phyloP scores from a whole-genome alignment of 2,888 invertebrate genomes.

The Cyrtodaria siliqua region DNA sequence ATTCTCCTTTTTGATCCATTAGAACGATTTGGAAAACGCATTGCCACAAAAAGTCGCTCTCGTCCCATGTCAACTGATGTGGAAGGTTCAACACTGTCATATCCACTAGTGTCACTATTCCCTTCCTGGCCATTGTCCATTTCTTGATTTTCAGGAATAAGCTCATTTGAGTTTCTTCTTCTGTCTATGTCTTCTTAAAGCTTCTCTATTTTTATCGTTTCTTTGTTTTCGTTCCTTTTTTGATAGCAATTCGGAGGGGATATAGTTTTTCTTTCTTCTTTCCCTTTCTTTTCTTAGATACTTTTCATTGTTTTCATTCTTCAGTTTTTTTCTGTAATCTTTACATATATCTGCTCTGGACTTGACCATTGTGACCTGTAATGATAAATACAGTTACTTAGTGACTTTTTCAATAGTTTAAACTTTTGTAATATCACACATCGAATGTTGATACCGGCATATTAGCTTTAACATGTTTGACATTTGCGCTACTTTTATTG shows the following conservation, averaged over 20 bases:
- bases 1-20: constrained; percentile 30
- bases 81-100: constrained; percentile 15
- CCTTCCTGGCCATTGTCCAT: neutral
- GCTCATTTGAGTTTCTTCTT: constrained; percentile 1
- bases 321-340: no score
- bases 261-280: constrained; percentile 17
- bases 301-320: constrained; percentile 14
- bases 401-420: no score
- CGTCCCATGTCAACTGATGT: no score
- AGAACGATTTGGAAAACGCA: constrained; percentile 23
- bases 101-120: constrained; percentile 11
- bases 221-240: neutral
- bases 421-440: no score
- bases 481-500: no score
- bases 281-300: constrained; percentile 15
- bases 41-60: constrained; percentile 14
- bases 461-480: no score
- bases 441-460: no score
- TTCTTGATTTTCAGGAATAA: neutral
- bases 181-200: constrained; percentile 7
- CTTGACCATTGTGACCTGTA: no score
- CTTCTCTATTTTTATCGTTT: neutral
- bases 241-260: constrained; percentile 7
- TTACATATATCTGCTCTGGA: no score
- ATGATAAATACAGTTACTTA: no score